A percentile compares a stretch with the other conserved stretches of the same genome.
Evolutionary conservation across 2,888 invertebrate genomes (phyloP).

Genomic region (Ypsolopha sequella): DNA sequence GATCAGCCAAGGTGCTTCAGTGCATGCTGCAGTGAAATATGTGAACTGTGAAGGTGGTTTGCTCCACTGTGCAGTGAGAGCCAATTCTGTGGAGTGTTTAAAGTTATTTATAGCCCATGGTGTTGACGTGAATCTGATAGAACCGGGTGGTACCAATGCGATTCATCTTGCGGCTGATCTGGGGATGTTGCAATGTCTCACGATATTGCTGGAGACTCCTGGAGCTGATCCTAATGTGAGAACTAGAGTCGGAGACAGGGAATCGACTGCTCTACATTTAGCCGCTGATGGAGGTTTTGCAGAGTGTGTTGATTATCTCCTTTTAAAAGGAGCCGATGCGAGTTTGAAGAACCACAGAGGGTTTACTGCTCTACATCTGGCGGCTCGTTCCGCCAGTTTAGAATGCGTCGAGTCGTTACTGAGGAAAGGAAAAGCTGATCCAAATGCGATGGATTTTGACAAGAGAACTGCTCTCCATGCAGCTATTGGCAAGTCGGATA

Average conservation of each 20-base stretch:
- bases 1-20: conserved; percentile 77
- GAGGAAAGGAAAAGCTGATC: conserved; percentile 80
- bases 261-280: conserved; percentile 84
- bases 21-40: conserved; percentile 76
- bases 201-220: conserved; percentile 80
- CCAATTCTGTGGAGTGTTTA: conserved; percentile 86
- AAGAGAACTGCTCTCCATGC: conserved; percentile 86
- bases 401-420: conserved; percentile 86
- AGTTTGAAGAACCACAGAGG: conserved; percentile 82
- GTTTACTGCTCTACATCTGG: conserved; percentile 88
- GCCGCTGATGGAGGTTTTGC: conserved; percentile 90
- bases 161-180: conserved; percentile 86
- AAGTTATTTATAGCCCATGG: conserved; percentile 81
- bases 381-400: conserved; percentile 82
- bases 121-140: conserved; percentile 80
- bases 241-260: conserved; percentile 78
- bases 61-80: conserved; percentile 87
- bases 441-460: conserved; percentile 85
- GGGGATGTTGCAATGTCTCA: conserved; percentile 81
- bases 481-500: conserved; percentile 85
- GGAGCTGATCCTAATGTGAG: conserved; percentile 78
- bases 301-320: conserved; percentile 81
- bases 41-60: conserved; percentile 80
- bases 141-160: conserved; percentile 82
- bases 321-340: conserved; percentile 82